Base-by-base conservation (phyloP, 1,140 invertebrate genomes). In the Trypoxylus dichotomus region DNA sequence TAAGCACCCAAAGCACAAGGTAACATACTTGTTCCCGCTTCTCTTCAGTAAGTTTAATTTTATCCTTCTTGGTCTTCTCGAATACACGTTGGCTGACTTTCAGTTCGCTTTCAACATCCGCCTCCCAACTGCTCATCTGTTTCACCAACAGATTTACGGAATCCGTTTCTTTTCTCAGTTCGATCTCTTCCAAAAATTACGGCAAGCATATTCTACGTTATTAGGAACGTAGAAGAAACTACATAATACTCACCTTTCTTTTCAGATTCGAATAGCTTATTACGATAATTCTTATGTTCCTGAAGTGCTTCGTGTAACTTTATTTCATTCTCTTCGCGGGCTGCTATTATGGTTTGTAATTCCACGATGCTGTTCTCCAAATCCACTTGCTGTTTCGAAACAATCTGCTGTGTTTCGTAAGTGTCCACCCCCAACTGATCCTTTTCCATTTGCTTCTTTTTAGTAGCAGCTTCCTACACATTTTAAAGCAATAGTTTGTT, bases 41-140 rank as follows among this genome's bases (percentile, higher is more conserved):
- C 79, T 90, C 88, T 43, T 87, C 86, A 10, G 86, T 86, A n/a
- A 89, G 80, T 24, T 84, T 82, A 27, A 81, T 80, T 78, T 89
- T 89, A 77, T 91, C 89, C 41, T 84, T 83, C 24, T 84, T 83
- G 80, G 89, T 88, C 83, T 90, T 90, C 79, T 90, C 89, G 0
- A 88, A 87, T 79, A 89, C 86, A 27, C 89, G 85, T 78, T 90
- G 88, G 79, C 87, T 89, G 71, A 90, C 85, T 0, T 85, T 85
- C 32, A 90, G 83, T 74, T 90, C 87, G 0, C 87, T 88, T 79
- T 90, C 88, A 0, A 89, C 87, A 77, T 90, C 87, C 32, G 87
- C 84, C 41, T 89, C 87, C 89, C 89, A 90, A 25, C 83, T 76
- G 32, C 87, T 85, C 79, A 90, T 84, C 82, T 90, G 88, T 1